phyloP scores from a whole-genome alignment of 2,888 invertebrate genomes.

The Embidobia sp. region DNA sequence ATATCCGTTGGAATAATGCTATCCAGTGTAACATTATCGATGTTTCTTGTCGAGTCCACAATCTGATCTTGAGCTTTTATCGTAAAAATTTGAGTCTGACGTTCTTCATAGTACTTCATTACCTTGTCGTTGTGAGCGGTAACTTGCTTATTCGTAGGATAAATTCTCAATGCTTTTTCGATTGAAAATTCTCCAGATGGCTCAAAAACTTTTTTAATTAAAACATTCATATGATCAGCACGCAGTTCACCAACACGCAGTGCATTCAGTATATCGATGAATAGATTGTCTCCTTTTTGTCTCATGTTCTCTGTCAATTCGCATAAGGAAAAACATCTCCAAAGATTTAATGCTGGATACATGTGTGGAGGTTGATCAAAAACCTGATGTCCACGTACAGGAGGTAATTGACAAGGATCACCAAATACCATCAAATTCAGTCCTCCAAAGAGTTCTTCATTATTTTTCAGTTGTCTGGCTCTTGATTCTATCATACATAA shows the following conservation, averaged over 20 bases:
- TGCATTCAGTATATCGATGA: constrained; percentile 18
- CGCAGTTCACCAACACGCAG: constrained; percentile 14
- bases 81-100: constrained; percentile 4
- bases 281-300: constrained; percentile 67
- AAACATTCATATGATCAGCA: constrained; percentile 14
- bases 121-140: constrained; percentile 22
- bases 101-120: constrained; percentile 7
- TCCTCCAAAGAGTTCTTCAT: constrained; percentile 60
- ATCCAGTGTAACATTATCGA: neutral
- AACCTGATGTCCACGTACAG: constrained; percentile 70
- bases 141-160: constrained; percentile 24
- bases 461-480: constrained; percentile 58
- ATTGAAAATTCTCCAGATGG: constrained; percentile 15
- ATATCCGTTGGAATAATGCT: constrained; percentile 7
- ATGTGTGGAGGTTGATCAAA: constrained; percentile 64
- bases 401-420: constrained; percentile 70
- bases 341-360: constrained; percentile 66
- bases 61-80: constrained; percentile 33
- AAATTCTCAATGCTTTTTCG: constrained; percentile 16
- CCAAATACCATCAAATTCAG: constrained; percentile 66
- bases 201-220: constrained; percentile 21
- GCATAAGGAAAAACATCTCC: constrained; percentile 67
- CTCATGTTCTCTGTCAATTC: constrained; percentile 74
- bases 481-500: constrained; percentile 44
- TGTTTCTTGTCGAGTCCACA: constrained; percentile 21